Percentiles rank a stretch among this genome's conserved stretches.
These are phyloP conservation scores for Cirrhinus mrigala DNA, from an alignment of 2,797 vertebrate genomes.

Conservation along the genomic window DNA sequence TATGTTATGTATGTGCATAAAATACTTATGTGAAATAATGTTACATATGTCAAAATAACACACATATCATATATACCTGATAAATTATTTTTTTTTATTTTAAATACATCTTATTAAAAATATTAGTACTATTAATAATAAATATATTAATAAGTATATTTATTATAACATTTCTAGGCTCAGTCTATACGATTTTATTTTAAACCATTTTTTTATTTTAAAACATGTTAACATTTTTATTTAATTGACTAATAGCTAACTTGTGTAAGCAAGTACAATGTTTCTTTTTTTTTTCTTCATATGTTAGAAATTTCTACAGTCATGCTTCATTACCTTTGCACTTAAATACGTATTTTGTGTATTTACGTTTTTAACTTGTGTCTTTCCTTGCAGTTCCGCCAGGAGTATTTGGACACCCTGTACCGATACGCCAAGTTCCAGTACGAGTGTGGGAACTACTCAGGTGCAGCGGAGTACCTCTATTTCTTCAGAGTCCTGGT, in stretches of 20 bases:
- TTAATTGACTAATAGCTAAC: not conserved
- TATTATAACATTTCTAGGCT: not conserved
- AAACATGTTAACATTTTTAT: not conserved
- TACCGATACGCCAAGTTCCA: slow-evolving; percentile 99
- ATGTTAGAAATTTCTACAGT: not conserved
- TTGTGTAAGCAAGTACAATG: not conserved
- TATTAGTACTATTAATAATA: too few relatives aligned
- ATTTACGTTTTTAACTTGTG: not conserved
- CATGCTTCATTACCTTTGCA: not conserved
- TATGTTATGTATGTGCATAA: too few relatives aligned
- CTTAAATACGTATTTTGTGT: not conserved
- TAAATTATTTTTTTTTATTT: too few relatives aligned
- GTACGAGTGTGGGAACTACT: slow-evolving; percentile 98
- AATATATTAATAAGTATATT: too few relatives aligned
- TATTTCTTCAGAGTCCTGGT: slow-evolving; percentile 99
- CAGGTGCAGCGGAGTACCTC: slow-evolving; percentile 95
- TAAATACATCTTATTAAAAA: too few relatives aligned
- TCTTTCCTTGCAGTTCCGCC: slow-evolving; percentile 85
- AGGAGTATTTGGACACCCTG: slow-evolving; percentile 97
- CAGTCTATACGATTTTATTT: not conserved
- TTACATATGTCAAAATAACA: too few relatives aligned
- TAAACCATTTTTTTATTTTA: not conserved
- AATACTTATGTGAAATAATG: too few relatives aligned
- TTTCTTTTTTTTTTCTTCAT: not conserved
- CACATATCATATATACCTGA: too few relatives aligned